phyloP scores from a whole-genome alignment of 2,797 vertebrate species.

The Loris lydekkerianus region DNA sequence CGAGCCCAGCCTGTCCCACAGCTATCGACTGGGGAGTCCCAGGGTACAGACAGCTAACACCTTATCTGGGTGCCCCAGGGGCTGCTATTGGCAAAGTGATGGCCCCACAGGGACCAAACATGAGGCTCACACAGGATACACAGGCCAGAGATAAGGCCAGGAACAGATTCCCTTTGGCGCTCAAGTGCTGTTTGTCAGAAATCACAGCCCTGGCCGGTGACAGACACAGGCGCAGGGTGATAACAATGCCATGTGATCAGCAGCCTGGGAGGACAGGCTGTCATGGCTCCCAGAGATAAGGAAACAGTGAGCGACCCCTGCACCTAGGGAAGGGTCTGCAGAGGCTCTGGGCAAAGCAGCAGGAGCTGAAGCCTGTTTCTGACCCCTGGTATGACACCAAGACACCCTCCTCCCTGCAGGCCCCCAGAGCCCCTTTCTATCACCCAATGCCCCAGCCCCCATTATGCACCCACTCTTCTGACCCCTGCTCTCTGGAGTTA shows the following conservation, averaged over 20 bases:
- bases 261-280: constrained; percentile 67
- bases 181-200: constrained; percentile 77
- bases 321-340: background rate
- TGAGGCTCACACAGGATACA: constrained; percentile 55
- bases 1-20: background rate
- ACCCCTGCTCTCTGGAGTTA: constrained; percentile 35
- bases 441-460: background rate
- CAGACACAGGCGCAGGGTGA: constrained; percentile 64
- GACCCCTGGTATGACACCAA: background rate
- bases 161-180: constrained; percentile 80
- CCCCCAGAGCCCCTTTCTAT: background rate
- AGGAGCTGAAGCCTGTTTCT: constrained; percentile 3
- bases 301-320: constrained; percentile 58
- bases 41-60: background rate
- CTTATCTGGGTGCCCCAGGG: constrained; percentile 68
- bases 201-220: constrained; percentile 80
- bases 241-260: constrained; percentile 70
- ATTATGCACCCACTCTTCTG: background rate
- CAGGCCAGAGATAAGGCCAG: constrained; percentile 85
- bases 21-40: constrained; percentile 15
- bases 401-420: background rate
- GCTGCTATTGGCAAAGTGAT: constrained; percentile 50
- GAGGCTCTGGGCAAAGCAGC: constrained; percentile 13
- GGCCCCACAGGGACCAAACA: constrained; percentile 54
- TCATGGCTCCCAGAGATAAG: constrained; percentile 83